Percentiles rank a stretch among this genome's conserved stretches.
Evolutionary conservation across 2,797 vertebrate species (phyloP).

Genomic region (Phataginus tetradactyla): DNA sequence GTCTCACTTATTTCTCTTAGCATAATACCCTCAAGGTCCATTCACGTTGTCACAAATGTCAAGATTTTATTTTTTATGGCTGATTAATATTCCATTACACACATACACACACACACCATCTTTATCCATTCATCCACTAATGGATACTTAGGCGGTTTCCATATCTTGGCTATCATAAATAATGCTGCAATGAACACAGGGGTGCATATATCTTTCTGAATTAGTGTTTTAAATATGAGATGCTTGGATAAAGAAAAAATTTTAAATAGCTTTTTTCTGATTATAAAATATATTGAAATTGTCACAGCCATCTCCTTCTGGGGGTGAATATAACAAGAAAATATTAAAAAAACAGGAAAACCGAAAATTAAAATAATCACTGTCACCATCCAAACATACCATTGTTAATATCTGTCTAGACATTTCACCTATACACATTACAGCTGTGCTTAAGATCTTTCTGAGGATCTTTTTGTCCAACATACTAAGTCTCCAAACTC

Average conservation of each 20-base stretch:
- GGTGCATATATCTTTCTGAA: too few species aligned
- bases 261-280: background rate
- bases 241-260: background rate
- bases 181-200: too few species aligned
- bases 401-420: background rate
- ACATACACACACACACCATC: too few species aligned
- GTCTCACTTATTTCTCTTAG: too few species aligned
- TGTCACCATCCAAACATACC: background rate
- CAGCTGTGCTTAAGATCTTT: background rate
- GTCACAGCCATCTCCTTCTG: too few species aligned
- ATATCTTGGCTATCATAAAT: too few species aligned
- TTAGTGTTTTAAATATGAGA: background rate
- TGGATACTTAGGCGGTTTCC: too few species aligned
- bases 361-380: background rate
- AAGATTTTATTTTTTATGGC: too few species aligned
- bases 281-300: background rate
- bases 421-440: background rate
- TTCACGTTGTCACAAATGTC: too few species aligned
- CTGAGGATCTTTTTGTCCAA: background rate
- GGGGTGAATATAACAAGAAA: background rate
- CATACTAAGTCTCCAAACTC: conserved; percentile 51
- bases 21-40: too few species aligned
- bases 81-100: too few species aligned
- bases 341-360: background rate
- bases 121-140: too few species aligned